These are phyloP conservation scores for Leptocoma aspasia DNA, from an alignment of 2,113 vertebrate species.

Conservation along the genomic window DNA sequence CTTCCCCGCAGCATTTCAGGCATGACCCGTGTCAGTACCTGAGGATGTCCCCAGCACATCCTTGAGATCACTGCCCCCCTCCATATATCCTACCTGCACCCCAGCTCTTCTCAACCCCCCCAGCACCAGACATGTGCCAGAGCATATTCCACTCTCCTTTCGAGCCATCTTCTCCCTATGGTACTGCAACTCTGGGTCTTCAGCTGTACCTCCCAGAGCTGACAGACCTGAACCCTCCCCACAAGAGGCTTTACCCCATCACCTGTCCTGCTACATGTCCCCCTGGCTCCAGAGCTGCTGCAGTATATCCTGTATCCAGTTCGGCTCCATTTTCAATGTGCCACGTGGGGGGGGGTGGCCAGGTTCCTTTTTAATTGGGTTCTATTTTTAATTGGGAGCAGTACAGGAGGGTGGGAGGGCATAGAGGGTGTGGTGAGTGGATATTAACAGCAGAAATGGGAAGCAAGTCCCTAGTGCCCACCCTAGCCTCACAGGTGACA, in stretches of 20 bases:
- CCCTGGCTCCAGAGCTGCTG: not conserved
- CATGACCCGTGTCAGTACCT: not conserved
- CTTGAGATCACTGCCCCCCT: not conserved
- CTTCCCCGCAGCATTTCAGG: not conserved
- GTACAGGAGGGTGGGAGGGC: not conserved
- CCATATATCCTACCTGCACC: not conserved
- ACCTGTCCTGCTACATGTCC: accelerated
- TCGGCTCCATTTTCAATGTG: not conserved
- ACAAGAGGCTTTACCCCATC: not conserved
- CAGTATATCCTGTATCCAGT: not conserved
- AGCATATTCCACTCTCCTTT: not conserved
- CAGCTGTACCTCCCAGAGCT: not conserved
- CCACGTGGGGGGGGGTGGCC: not conserved
- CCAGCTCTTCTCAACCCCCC: not conserved
- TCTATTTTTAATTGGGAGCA: not conserved
- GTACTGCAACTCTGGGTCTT: accelerated
- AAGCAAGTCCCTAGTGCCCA: not conserved
- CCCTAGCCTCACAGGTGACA: not conserved
- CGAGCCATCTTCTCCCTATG: not conserved
- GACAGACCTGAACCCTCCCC: not conserved
- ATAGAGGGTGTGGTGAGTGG: not conserved
- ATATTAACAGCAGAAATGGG: not conserved
- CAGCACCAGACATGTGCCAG: accelerated
- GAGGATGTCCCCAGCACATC: not conserved
- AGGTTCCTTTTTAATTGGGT: not conserved